Evolutionary conservation across 2,797 vertebrate genomes (phyloP).

Genomic region (Graptemys geographica): DNA sequence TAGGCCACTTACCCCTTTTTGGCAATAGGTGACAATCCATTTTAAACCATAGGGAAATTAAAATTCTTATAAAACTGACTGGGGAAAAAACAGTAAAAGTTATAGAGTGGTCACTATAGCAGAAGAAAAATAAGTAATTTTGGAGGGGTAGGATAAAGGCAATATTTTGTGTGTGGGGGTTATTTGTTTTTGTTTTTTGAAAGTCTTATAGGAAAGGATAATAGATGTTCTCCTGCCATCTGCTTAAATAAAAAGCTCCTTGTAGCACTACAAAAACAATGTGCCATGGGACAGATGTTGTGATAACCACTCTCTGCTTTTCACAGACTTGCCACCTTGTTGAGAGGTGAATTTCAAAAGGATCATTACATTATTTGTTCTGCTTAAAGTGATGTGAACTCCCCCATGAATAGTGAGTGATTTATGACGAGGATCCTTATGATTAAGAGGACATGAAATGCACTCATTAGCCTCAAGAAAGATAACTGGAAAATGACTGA

Average conservation of each 20-base stretch:
- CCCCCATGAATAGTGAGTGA: neutral
- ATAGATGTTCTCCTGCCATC: neutral
- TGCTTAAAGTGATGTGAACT: neutral
- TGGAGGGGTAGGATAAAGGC: neutral
- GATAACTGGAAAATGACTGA: neutral
- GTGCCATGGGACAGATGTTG: neutral
- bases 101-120: neutral
- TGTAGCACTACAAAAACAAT: constrained; percentile 35
- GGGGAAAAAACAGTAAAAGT: neutral
- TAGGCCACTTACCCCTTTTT: neutral
- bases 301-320: neutral
- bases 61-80: neutral
- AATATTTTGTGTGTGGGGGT: neutral
- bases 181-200: neutral
- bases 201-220: neutral
- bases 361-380: neutral
- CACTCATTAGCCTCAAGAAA: neutral
- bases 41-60: neutral
- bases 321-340: neutral
- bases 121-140: neutral
- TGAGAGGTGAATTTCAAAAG: neutral
- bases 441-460: neutral
- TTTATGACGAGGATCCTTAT: neutral
- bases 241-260: neutral
- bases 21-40: neutral